Conservation (phyloP, 2,797 vertebrate genomes). For the Eremophila alpestris region DNA sequence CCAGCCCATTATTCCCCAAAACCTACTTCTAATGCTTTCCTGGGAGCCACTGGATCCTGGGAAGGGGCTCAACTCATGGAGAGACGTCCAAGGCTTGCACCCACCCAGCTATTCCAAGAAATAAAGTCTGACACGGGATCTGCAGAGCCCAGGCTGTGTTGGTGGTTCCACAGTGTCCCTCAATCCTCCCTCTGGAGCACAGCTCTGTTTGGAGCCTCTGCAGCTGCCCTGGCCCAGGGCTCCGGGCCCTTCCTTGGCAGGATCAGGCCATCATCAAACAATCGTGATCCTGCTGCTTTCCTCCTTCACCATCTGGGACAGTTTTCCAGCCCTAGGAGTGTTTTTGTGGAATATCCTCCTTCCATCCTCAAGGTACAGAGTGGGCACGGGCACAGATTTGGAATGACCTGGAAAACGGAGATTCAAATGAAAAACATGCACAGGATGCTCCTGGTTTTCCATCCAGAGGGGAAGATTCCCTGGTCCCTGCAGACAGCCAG, state of each 20-base stretch:
- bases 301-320: not conserved
- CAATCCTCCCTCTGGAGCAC: not conserved
- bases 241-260: not conserved
- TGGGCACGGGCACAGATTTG: not conserved
- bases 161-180: not conserved
- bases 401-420: not conserved
- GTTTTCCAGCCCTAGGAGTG: not conserved
- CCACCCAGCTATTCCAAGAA: not conserved
- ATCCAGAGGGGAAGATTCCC: not conserved
- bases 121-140: not conserved
- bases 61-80: not conserved
- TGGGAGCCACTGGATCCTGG: not conserved
- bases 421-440: not conserved
- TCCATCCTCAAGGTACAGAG: not conserved
- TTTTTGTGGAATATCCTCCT: not conserved
- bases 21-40: not conserved
- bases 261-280: not conserved
- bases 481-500: not conserved
- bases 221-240: rapidly evolving
- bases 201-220: not conserved
- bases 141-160: not conserved
- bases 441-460: not conserved
- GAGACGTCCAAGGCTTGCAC: not conserved
- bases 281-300: not conserved
- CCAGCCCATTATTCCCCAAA: not conserved